These are phyloP conservation scores for Calidris pygmaea DNA, from an alignment of 2,113 vertebrate genomes.

Conservation along the genomic window DNA sequence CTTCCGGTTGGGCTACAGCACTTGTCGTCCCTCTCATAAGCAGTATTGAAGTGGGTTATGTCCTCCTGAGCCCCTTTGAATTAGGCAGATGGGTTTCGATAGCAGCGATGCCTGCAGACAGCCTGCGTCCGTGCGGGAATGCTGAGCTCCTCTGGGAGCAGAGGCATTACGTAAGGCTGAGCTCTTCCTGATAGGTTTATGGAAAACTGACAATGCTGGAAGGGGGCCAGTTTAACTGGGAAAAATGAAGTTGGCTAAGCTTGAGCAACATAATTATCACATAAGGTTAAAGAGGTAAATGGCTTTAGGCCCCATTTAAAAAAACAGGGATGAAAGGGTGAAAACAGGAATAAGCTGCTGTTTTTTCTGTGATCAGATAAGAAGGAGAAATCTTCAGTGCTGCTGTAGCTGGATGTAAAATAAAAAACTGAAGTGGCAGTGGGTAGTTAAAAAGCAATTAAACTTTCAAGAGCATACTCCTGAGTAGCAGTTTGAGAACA, in stretches of 20 bases:
- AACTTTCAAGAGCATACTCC: neutral
- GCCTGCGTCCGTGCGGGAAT: rapidly evolving
- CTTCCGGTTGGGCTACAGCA: neutral
- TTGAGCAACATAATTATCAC: slow-evolving; percentile 27
- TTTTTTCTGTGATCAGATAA: slow-evolving; percentile 32
- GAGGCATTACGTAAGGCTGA: neutral
- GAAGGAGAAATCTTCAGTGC: neutral
- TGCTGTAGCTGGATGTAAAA: neutral
- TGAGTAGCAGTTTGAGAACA: neutral
- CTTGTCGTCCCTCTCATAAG: neutral
- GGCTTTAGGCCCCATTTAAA: slow-evolving; percentile 21
- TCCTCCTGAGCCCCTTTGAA: neutral
- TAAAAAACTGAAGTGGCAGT: neutral
- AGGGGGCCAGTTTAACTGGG: neutral
- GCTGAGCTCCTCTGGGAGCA: neutral
- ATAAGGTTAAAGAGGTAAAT: slow-evolving; percentile 14
- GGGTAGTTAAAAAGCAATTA: slow-evolving; percentile 26
- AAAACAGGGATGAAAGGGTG: slow-evolving; percentile 37
- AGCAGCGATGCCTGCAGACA: neutral
- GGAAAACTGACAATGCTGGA: slow-evolving; percentile 12
- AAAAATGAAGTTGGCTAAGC: slow-evolving; percentile 9
- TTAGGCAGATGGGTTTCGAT: neutral
- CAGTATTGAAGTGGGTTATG: neutral
- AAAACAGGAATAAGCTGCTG: slow-evolving; percentile 12
- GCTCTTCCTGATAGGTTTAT: neutral